These are phyloP conservation scores for Amblyopsis hoosieri DNA, from an alignment of 2,797 vertebrate species.

Conservation along the genomic window DNA sequence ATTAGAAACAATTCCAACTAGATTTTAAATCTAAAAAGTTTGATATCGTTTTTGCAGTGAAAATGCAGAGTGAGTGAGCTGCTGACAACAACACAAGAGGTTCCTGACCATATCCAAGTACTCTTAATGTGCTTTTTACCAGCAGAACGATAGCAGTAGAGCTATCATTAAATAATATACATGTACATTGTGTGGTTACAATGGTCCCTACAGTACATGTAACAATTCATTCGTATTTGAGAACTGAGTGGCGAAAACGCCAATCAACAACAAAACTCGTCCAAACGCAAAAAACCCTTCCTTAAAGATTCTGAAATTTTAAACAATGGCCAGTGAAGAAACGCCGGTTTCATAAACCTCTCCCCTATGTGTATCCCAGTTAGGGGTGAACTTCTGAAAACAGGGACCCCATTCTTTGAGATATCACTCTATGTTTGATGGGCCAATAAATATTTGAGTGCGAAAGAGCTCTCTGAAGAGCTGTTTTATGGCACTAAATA, in stretches of 20 bases:
- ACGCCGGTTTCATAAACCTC: slow-evolving; percentile 28
- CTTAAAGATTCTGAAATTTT: not conserved
- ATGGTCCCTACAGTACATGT: too few relatives aligned
- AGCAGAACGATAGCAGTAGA: not conserved
- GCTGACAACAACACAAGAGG: slow-evolving; percentile 3
- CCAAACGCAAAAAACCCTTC: not conserved
- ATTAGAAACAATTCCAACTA: too few relatives aligned
- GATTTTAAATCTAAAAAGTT: too few relatives aligned
- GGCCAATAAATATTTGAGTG: slow-evolving; percentile 66
- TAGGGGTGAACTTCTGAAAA: slow-evolving; percentile 36
- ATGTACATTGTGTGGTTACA: too few relatives aligned
- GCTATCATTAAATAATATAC: not conserved
- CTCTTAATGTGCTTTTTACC: not conserved
- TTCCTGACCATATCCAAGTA: slow-evolving; percentile 2
- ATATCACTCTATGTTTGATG: slow-evolving; percentile 56
- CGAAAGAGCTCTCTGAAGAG: slow-evolving; percentile 57
- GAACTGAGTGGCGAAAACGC: not conserved
- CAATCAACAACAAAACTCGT: not conserved
- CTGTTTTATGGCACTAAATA: slow-evolving; percentile 58
- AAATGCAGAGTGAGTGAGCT: slow-evolving; percentile 22
- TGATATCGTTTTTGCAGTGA: too few relatives aligned
- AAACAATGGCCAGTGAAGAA: slow-evolving; percentile 42
- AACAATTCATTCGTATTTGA: slow-evolving; percentile 37
- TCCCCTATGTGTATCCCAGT: slow-evolving; percentile 9
- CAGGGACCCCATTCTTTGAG: slow-evolving; percentile 30